phyloP scores from a whole-genome alignment of 2,888 invertebrate species.

The Trisateles emortualis region DNA sequence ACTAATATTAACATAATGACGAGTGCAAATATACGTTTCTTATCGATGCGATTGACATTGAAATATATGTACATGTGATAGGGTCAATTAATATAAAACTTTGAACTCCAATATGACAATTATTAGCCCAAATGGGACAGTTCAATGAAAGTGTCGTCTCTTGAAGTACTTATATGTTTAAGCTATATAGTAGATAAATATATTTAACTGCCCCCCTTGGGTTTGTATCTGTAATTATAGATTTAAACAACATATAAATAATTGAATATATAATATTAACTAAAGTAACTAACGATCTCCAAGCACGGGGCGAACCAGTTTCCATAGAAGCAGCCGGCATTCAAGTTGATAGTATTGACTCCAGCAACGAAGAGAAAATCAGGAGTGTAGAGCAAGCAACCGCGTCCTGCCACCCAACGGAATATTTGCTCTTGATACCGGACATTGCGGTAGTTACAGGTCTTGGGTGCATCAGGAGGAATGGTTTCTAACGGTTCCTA shows the following conservation, averaged over 20 bases:
- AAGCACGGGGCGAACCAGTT: constrained; percentile 73
- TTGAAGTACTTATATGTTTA: too few species aligned
- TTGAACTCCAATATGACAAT: too few species aligned
- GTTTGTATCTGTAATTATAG: too few species aligned
- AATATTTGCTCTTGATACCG: constrained; percentile 76
- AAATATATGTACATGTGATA: too few species aligned
- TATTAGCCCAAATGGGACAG: too few species aligned
- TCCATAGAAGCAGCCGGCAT: constrained; percentile 70
- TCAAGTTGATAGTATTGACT: constrained; percentile 67
- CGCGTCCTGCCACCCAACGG: constrained; percentile 79
- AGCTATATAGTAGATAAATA: too few species aligned
- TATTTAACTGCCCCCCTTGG: too few species aligned
- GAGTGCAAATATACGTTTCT: not conserved
- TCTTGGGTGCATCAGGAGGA: constrained; percentile 58
- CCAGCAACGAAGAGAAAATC: constrained; percentile 72
- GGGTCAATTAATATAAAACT: not conserved
- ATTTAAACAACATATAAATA: not conserved
- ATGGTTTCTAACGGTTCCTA: constrained; percentile 71
- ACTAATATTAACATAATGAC: not conserved
- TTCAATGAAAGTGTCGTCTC: too few species aligned
- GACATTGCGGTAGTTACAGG: constrained; percentile 75
- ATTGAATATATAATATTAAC: not conserved
- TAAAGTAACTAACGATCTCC: constrained; percentile 70
- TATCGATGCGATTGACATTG: not conserved
- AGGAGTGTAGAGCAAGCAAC: constrained; percentile 76